Conservation (phyloP, 2,797 vertebrate species). For the Lepilemur septentrionalis region DNA sequence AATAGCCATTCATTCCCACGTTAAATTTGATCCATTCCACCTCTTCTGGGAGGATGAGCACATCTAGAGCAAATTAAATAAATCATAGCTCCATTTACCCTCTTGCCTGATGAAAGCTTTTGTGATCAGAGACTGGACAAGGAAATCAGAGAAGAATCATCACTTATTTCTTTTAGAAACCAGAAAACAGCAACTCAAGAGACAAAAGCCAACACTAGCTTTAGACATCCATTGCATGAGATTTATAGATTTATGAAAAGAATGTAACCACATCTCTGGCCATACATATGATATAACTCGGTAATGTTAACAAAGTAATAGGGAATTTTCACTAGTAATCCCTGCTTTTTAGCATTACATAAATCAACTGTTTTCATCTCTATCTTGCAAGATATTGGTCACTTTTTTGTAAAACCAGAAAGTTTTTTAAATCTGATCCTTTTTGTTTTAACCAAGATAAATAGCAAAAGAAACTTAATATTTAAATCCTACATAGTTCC, state of each 20-base stretch:
- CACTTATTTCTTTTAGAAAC: conserved; percentile 45
- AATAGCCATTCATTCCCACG: conserved; percentile 94
- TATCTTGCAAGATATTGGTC: conserved; percentile 20
- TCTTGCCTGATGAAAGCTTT: background rate
- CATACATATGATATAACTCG: background rate
- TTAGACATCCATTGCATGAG: background rate
- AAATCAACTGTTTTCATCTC: background rate
- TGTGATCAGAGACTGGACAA: conserved; percentile 23
- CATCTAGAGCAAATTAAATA: conserved; percentile 83
- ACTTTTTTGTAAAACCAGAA: background rate
- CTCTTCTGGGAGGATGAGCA: conserved; percentile 89
- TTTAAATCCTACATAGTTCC: background rate
- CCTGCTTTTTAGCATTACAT: background rate
- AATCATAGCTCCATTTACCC: conserved; percentile 34
- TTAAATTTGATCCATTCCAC: conserved; percentile 96
- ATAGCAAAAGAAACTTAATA: background rate
- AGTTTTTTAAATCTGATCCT: background rate
- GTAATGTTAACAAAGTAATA: background rate
- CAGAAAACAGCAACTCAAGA: background rate
- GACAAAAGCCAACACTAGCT: background rate
- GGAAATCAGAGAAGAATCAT: background rate
- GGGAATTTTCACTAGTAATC: background rate
- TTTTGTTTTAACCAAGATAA: conserved; percentile 40
- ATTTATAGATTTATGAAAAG: conserved; percentile 2
- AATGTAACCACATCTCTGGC: background rate